These are phyloP conservation scores for Rosalia funebris DNA, from an alignment of 2,888 invertebrate genomes.

Conservation along the genomic window DNA sequence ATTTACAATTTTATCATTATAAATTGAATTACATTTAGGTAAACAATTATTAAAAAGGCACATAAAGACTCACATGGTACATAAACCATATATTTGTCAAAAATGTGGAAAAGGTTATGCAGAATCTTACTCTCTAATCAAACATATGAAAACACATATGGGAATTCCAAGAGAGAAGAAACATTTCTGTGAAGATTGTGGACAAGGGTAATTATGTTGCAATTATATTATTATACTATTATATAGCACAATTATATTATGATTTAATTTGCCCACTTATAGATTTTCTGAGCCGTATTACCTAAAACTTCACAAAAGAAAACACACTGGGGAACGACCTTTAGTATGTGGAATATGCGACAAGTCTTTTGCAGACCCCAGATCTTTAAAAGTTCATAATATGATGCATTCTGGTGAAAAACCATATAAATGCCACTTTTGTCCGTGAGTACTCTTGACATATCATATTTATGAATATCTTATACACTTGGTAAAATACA, in stretches of 20 bases:
- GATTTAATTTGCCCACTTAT: too few relatives aligned
- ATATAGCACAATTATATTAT: neutral
- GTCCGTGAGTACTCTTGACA: constrained; percentile 53
- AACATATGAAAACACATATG: constrained; percentile 68
- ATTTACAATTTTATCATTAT: too few relatives aligned
- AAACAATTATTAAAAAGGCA: constrained; percentile 65
- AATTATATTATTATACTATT: neutral
- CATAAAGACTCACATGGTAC: constrained; percentile 66
- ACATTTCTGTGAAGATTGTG: constrained; percentile 65
- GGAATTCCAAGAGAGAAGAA: constrained; percentile 66
- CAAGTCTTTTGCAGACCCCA: constrained; percentile 56
- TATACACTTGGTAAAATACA: too few relatives aligned
- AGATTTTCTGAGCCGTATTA: constrained; percentile 56
- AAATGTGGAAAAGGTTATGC: constrained; percentile 67
- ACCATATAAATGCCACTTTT: constrained; percentile 52
- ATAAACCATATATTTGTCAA: constrained; percentile 66
- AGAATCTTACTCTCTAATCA: constrained; percentile 66
- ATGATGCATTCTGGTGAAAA: constrained; percentile 53
- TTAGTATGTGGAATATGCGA: constrained; percentile 52
- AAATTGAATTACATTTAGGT: too few relatives aligned
- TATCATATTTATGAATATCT: too few relatives aligned
- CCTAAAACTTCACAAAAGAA: constrained; percentile 54
- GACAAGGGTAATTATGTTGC: constrained; percentile 51
- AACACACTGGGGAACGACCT: constrained; percentile 57
- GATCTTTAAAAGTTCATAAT: constrained; percentile 53